Evolutionary conservation across 2,113 vertebrate genomes (phyloP).

Genomic region (Lophochroa leadbeateri): DNA sequence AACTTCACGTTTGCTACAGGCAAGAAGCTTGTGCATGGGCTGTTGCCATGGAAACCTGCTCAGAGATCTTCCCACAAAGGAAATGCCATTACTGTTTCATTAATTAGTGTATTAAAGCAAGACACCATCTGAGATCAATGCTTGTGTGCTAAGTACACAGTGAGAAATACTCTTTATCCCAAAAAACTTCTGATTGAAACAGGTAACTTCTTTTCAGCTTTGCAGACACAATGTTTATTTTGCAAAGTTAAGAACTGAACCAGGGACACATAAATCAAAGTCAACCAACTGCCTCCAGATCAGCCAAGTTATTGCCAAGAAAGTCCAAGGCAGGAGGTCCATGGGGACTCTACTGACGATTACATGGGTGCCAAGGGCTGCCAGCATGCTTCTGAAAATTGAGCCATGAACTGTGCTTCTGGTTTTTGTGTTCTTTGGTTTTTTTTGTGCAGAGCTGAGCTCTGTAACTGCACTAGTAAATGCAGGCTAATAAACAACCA

Average conservation of each 20-base stretch:
- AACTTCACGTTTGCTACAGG: constrained; percentile 46
- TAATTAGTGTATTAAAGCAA: constrained; percentile 57
- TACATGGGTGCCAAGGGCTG: not conserved
- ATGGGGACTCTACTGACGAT: not conserved
- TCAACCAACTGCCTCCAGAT: not conserved
- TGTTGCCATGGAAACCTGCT: constrained; percentile 48
- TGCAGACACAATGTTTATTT: not conserved
- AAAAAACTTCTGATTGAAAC: not conserved
- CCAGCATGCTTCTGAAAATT: not conserved
- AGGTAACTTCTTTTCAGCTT: not conserved
- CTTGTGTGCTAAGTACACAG: not conserved
- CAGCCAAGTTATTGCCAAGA: not conserved
- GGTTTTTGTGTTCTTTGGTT: not conserved
- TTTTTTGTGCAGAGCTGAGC: not conserved
- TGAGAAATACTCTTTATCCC: not conserved
- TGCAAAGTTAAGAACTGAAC: not conserved
- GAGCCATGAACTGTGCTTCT: not conserved
- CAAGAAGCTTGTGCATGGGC: constrained; percentile 10
- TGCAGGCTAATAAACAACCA: constrained; percentile 6
- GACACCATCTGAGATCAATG: not conserved
- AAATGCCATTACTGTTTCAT: constrained; percentile 21
- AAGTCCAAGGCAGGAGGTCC: not conserved
- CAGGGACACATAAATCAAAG: constrained; percentile 17
- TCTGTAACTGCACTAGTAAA: not conserved
- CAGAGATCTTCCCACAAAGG: constrained; percentile 8